Evolutionary conservation across 2,888 invertebrate genomes (phyloP).

Genomic region (Plagodis dolabraria): DNA sequence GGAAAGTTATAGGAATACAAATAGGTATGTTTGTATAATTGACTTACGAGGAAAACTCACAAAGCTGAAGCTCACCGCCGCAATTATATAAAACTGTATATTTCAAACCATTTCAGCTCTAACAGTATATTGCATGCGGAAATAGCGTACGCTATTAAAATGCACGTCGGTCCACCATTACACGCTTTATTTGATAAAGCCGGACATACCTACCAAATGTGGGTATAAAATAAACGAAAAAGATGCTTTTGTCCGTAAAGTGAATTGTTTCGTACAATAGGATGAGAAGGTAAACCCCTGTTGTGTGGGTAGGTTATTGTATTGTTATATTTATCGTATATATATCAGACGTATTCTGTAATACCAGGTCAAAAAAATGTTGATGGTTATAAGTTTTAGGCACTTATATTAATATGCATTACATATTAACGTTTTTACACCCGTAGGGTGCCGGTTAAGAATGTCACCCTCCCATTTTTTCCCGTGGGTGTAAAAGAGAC

Average conservation of each 20-base stretch:
- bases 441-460: too few relatives aligned
- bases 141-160: constrained; percentile 26
- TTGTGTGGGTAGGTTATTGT: too few relatives aligned
- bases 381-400: too few relatives aligned
- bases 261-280: constrained; percentile 9
- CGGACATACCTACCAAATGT: constrained; percentile 13
- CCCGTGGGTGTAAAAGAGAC: too few relatives aligned
- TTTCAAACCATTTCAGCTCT: not conserved
- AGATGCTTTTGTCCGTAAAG: constrained; percentile 12
- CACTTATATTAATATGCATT: too few relatives aligned
- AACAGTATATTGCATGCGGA: not conserved
- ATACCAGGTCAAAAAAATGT: too few relatives aligned
- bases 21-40: too few relatives aligned
- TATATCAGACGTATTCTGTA: too few relatives aligned
- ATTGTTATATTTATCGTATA: too few relatives aligned
- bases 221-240: not conserved
- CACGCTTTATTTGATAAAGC: constrained; percentile 73
- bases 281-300: not conserved
- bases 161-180: constrained; percentile 48
- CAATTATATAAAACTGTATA: not conserved
- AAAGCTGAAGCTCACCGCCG: not conserved
- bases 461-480: too few relatives aligned
- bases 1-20: too few relatives aligned
- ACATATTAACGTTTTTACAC: too few relatives aligned
- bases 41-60: not conserved